Evolutionary conservation across 2,113 vertebrate genomes (phyloP).

Genomic region (Salvelinus namaycush): DNA sequence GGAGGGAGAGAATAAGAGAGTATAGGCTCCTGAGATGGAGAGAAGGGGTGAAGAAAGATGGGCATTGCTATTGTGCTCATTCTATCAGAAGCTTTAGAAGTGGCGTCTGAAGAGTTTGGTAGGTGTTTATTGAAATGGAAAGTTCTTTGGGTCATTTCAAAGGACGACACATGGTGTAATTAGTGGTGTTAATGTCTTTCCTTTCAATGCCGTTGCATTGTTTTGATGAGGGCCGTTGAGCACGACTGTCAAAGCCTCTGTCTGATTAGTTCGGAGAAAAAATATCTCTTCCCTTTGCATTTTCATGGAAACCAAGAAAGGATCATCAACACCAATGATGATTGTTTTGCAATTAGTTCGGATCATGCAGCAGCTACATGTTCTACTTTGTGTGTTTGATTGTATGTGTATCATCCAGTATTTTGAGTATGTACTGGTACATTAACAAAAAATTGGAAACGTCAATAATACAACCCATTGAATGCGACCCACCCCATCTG

Average conservation of each 20-base stretch:
- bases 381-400: not conserved
- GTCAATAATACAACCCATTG: too few relatives aligned
- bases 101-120: not conserved
- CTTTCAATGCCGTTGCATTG: not conserved
- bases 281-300: constrained; percentile 25
- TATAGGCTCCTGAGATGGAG: too few relatives aligned
- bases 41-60: too few relatives aligned
- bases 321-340: not conserved
- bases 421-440: too few relatives aligned
- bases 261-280: not conserved
- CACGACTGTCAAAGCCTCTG: not conserved
- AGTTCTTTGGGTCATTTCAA: not conserved
- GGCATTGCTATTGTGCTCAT: not conserved
- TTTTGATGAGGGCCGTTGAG: not conserved
- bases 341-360: not conserved
- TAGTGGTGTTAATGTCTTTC: not conserved
- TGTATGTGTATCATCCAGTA: not conserved
- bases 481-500: too few relatives aligned
- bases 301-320: constrained; percentile 50
- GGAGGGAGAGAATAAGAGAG: too few relatives aligned
- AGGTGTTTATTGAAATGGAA: too few relatives aligned
- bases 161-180: not conserved
- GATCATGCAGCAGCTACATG: constrained; percentile 1
- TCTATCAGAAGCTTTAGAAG: not conserved
- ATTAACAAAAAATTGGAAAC: too few relatives aligned